Percentiles rank a stretch among this genome's conserved stretches.
phyloP scores from a whole-genome alignment of 2,113 vertebrate species.

The Pavo muticus region DNA sequence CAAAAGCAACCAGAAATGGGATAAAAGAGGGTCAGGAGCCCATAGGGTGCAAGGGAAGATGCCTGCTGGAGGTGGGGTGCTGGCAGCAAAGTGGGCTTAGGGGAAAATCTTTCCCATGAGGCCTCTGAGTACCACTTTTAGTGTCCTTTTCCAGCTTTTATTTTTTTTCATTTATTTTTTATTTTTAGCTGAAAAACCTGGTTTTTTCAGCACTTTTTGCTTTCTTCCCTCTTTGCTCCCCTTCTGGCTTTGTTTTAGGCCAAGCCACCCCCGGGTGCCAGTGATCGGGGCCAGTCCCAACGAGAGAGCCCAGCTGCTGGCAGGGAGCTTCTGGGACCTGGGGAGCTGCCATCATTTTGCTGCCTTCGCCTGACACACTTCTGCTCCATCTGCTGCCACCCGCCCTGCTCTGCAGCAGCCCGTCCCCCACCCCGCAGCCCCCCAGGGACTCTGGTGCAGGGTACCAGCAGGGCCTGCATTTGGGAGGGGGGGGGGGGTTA shows the following conservation, averaged over 20 bases:
- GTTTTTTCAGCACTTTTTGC: neutral
- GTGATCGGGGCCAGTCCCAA: conserved; percentile 36
- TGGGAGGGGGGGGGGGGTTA: neutral
- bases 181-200: neutral
- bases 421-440: neutral
- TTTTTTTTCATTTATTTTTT: no score
- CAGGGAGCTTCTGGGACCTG: neutral
- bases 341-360: conserved; percentile 25
- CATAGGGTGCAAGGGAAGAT: neutral
- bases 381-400: conserved; percentile 4
- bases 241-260: neutral
- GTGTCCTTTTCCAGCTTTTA: neutral
- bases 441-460: conserved; percentile 25
- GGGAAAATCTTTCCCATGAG: neutral
- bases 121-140: neutral
- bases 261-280: neutral
- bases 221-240: neutral
- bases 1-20: neutral
- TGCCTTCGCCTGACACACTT: conserved; percentile 35
- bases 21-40: neutral
- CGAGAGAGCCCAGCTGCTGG: conserved; percentile 1
- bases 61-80: neutral
- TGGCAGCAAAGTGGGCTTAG: neutral
- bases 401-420: fast-evolving
- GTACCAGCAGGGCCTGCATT: conserved; percentile 75